A percentile compares a stretch with the other conserved stretches of the same genome.
Evolutionary conservation across 2,888 invertebrate species (phyloP).

Genomic region (Nemotelus pantherinus): DNA sequence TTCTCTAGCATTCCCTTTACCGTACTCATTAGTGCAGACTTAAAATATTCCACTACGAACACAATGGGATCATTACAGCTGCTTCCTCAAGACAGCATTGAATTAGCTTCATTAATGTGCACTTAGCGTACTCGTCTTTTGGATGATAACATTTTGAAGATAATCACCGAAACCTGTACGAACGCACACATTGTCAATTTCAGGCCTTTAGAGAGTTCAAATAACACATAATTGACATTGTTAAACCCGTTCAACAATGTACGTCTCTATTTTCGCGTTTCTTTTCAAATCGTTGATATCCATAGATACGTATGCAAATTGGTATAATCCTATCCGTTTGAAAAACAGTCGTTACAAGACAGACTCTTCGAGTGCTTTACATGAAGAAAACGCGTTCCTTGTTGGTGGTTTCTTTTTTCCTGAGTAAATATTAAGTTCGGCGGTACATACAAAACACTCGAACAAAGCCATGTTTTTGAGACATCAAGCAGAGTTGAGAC

Average conservation of each 20-base stretch:
- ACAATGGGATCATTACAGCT: slow-evolving; percentile 10
- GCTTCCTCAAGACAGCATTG: not conserved
- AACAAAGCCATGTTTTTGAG: not conserved
- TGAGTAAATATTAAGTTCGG: slow-evolving; percentile 10
- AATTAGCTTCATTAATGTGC: slow-evolving; percentile 24
- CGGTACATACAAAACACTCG: not conserved
- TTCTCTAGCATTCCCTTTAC: no score
- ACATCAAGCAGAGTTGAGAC: not conserved
- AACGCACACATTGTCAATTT: not conserved
- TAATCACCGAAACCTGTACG: slow-evolving; percentile 25
- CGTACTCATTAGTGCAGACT: not conserved
- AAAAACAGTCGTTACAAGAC: slow-evolving; percentile 10
- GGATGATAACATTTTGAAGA: slow-evolving; percentile 18
- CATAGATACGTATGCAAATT: slow-evolving; percentile 31
- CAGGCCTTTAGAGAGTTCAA: slow-evolving; percentile 12
- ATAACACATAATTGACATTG: slow-evolving; percentile 22
- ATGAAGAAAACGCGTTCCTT: slow-evolving; percentile 12
- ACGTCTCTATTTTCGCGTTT: not conserved
- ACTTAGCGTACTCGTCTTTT: slow-evolving; percentile 2
- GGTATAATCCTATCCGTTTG: slow-evolving; percentile 29
- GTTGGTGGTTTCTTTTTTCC: not conserved
- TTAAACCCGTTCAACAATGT: slow-evolving; percentile 6
- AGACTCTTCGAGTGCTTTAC: not conserved
- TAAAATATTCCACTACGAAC: not conserved
- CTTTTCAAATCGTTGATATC: slow-evolving; percentile 16